These are phyloP conservation scores for Anorthoa munda DNA, from an alignment of 2,888 invertebrate species.

Conservation along the genomic window DNA sequence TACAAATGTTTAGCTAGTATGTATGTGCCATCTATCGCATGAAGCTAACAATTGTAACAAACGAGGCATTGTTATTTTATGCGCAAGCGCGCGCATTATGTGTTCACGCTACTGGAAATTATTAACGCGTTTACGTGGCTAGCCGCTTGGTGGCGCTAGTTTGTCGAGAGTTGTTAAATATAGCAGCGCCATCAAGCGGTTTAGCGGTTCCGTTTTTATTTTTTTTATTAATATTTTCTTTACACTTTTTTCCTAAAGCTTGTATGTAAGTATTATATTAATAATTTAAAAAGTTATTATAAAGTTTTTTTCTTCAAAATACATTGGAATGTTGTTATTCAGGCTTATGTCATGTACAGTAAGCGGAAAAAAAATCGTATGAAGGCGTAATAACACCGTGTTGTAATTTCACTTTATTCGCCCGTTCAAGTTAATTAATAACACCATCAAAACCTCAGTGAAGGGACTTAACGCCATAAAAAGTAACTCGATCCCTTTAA, in stretches of 20 bases:
- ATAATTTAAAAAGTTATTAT: not conserved
- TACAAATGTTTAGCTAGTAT: constrained; percentile 9
- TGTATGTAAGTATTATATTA: not conserved
- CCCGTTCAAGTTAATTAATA: not conserved
- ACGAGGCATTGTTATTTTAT: constrained; percentile 65
- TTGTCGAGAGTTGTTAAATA: constrained; percentile 10
- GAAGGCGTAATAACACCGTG: not conserved
- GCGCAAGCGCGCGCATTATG: constrained; percentile 49
- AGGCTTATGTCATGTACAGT: no score
- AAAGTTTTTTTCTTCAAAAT: no score
- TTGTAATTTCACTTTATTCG: not conserved
- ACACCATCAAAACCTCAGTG: not conserved
- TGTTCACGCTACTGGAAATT: constrained; percentile 63
- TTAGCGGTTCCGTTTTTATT: not conserved
- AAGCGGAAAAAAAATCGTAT: not conserved
- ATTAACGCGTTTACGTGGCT: constrained; percentile 30
- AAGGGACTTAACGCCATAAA: constrained; percentile 24
- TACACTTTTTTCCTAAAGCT: not conserved
- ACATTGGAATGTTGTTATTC: not conserved
- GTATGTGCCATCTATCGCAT: constrained; percentile 70
- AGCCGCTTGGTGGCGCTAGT: constrained; percentile 74
- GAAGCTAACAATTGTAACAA: constrained; percentile 61
- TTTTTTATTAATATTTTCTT: not conserved
- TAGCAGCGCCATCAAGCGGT: not conserved
- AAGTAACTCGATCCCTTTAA: constrained; percentile 21